These are phyloP conservation scores for Neotoma lepida DNA, from an alignment of 2,113 vertebrate species.

Conservation along the genomic window DNA sequence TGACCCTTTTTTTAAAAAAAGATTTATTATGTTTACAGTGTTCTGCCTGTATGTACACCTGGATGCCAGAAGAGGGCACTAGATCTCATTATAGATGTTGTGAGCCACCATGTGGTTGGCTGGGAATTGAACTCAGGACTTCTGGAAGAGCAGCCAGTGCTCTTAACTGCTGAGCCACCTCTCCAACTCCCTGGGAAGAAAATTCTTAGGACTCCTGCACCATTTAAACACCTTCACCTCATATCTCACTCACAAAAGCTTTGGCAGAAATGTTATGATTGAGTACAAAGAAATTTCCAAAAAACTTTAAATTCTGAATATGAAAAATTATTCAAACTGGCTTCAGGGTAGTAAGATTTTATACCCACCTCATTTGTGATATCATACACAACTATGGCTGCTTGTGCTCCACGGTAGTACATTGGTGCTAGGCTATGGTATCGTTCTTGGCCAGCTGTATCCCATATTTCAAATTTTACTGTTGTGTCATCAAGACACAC, in stretches of 20 bases:
- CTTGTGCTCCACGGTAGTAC: constrained; percentile 99
- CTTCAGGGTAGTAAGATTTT: background rate
- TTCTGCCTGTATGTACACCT: too few relatives aligned
- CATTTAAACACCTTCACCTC: constrained; percentile 8
- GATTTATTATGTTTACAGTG: too few relatives aligned
- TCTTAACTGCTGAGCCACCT: too few relatives aligned
- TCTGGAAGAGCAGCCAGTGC: too few relatives aligned
- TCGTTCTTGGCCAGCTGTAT: constrained; percentile 98
- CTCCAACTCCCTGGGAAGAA: background rate
- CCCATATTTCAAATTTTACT: constrained; percentile 99
- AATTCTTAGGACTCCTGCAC: constrained; percentile 39
- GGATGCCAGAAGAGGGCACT: too few relatives aligned
- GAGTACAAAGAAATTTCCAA: background rate
- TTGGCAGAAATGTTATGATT: constrained; percentile 32
- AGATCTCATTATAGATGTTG: too few relatives aligned
- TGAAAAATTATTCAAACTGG: background rate
- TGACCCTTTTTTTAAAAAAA: background rate
- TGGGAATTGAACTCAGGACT: too few relatives aligned
- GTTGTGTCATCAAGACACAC: constrained; percentile 99
- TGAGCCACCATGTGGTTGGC: too few relatives aligned
- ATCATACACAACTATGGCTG: constrained; percentile 99
- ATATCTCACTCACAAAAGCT: constrained; percentile 31
- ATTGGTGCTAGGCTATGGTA: constrained; percentile 99
- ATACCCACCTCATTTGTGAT: constrained; percentile 96
- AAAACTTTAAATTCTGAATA: constrained; percentile 5